Evolutionary conservation across 1,140 invertebrate species (phyloP).

Genomic region (Drosophila trapezifrons): DNA sequence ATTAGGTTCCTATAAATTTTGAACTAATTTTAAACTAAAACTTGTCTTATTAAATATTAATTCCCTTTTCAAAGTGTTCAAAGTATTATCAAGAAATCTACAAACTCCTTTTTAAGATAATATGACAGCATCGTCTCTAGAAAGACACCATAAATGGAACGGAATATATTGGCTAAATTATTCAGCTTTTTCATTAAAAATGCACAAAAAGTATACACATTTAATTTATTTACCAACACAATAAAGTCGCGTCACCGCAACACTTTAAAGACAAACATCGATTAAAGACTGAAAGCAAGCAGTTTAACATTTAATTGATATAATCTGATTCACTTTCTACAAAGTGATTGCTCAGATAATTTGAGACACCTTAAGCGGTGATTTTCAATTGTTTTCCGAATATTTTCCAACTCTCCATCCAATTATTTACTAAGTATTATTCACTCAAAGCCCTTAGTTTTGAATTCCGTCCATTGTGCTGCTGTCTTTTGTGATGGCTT

Average conservation of each 20-base stretch:
- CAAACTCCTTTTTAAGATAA: background rate
- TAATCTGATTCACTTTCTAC: slow-evolving; percentile 25
- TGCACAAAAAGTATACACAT: background rate
- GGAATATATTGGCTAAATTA: slow-evolving; percentile 8
- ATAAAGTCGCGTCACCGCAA: background rate
- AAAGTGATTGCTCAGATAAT: background rate
- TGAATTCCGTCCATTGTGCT: slow-evolving; percentile 39
- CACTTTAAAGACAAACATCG: background rate
- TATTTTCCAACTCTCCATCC: background rate
- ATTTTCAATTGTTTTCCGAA: background rate
- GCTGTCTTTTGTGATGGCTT: slow-evolving; percentile 18
- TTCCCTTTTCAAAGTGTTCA: too few relatives aligned
- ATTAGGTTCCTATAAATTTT: background rate
- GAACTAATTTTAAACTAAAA: background rate
- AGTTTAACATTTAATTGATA: background rate
- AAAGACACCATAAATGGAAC: background rate
- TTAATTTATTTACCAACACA: background rate
- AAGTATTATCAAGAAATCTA: background rate
- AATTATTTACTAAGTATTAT: background rate
- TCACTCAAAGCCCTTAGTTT: slow-evolving; percentile 1
- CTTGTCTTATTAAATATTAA: background rate
- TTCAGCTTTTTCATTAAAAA: slow-evolving; percentile 2
- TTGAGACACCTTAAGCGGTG: background rate
- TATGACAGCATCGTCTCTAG: background rate
- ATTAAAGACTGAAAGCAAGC: background rate